These are phyloP conservation scores for Cremastinae sp. DNA, from an alignment of 2,888 invertebrate genomes.

Conservation along the genomic window DNA sequence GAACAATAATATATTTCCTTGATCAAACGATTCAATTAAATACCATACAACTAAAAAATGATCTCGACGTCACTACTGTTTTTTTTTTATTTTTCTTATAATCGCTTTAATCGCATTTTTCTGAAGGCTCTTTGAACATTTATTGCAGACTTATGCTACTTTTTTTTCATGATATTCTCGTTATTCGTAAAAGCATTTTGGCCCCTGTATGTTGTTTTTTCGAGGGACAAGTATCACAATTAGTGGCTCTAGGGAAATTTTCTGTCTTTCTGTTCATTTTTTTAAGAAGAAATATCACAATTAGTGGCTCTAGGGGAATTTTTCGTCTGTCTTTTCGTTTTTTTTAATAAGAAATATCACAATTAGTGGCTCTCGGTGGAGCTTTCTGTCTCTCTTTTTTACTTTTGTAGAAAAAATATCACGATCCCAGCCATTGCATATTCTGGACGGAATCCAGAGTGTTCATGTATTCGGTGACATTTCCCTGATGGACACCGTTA, in stretches of 20 bases:
- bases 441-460: constrained; percentile 71
- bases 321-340: no score
- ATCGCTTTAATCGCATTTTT: background rate
- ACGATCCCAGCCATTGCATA: constrained; percentile 71
- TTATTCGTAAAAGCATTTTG: no score
- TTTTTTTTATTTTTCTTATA: background rate
- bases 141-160: no score
- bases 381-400: background rate
- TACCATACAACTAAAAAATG: constrained; percentile 39
- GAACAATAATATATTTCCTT: constrained; percentile 41
- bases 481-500: constrained; percentile 73
- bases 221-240: background rate
- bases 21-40: constrained; percentile 20
- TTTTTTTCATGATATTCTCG: no score
- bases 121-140: background rate
- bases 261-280: no score
- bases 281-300: background rate
- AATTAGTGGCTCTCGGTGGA: no score
- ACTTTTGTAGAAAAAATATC: constrained; percentile 37
- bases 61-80: constrained; percentile 17
- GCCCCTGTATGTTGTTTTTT: no score
- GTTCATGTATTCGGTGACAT: constrained; percentile 74
- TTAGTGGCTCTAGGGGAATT: no score
- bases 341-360: background rate
- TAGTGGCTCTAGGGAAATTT: no score